A percentile compares a stretch with the other conserved stretches of the same genome.
phyloP scores from a whole-genome alignment of 2,113 vertebrate genomes.

The Callipepla squamata region DNA sequence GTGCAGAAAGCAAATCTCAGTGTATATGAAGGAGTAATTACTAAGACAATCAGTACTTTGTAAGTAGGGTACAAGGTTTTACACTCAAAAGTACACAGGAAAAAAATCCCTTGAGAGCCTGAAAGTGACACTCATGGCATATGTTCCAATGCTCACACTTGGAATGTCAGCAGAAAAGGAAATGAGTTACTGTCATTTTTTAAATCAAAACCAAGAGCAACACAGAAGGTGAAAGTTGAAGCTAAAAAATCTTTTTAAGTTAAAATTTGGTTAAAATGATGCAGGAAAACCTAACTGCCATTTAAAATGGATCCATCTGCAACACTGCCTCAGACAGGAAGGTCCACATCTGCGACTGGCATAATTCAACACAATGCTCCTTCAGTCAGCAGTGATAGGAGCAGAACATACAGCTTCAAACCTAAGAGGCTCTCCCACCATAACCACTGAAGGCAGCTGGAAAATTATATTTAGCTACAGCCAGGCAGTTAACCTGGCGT shows the following conservation, averaged over 20 bases:
- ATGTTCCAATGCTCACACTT: not conserved
- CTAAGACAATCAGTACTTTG: not conserved
- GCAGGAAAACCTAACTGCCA: slow-evolving; percentile 8
- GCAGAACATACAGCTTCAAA: not conserved
- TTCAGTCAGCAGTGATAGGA: not conserved
- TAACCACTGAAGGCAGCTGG: slow-evolving; percentile 42
- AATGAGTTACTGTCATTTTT: not conserved
- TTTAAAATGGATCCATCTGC: slow-evolving; percentile 13
- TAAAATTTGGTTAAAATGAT: slow-evolving; percentile 4
- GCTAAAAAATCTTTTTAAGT: not conserved
- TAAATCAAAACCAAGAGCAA: not conserved
- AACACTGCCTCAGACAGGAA: not conserved
- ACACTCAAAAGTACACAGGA: not conserved
- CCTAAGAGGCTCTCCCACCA: slow-evolving; percentile 9
- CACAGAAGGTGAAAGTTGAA: not conserved
- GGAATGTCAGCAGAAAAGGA: not conserved
- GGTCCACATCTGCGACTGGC: not conserved
- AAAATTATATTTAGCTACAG: slow-evolving; percentile 57
- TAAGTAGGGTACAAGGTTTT: not conserved
- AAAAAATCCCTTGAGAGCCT: not conserved
- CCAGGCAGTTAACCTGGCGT: slow-evolving; percentile 53
- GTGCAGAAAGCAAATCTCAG: not conserved
- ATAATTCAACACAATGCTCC: slow-evolving; percentile 7
- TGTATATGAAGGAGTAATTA: not conserved
- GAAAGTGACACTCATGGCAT: not conserved